These are phyloP conservation scores for Drosophila kambysellisi DNA, from an alignment of 2,888 invertebrate species.

Conservation along the genomic window DNA sequence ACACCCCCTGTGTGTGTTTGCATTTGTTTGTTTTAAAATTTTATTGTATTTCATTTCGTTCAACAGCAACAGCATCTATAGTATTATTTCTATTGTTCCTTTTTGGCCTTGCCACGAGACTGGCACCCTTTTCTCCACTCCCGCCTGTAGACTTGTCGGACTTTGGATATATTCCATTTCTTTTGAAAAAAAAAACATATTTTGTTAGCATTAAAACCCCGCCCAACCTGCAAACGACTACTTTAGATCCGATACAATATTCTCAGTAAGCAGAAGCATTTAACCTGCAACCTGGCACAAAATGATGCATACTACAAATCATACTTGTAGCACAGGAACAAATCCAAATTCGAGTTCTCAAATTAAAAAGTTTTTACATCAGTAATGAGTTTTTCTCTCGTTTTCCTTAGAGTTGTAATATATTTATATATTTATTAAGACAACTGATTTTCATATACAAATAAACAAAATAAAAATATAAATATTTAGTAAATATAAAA, in stretches of 20 bases:
- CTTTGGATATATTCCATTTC: slow-evolving; percentile 21
- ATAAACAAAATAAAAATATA: neutral
- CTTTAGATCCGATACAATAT: neutral
- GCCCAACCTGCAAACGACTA: neutral
- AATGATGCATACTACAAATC: neutral
- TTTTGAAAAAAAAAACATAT: slow-evolving; percentile 32
- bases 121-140: slow-evolving; percentile 1
- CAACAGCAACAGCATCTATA: slow-evolving; percentile 25
- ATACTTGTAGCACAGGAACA: neutral
- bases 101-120: slow-evolving; percentile 15
- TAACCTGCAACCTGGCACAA: slow-evolving; percentile 1
- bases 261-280: neutral
- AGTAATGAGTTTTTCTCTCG: neutral
- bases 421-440: no score
- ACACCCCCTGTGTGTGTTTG: slow-evolving; percentile 46
- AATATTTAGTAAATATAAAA: neutral
- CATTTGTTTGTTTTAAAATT: slow-evolving; percentile 76
- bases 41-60: slow-evolving; percentile 72
- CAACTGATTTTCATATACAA: no score
- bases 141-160: slow-evolving; percentile 2
- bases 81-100: slow-evolving; percentile 28
- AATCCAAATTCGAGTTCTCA: neutral
- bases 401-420: no score
- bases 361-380: neutral
- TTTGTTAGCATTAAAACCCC: slow-evolving; percentile 14